Evolutionary conservation across 2,888 invertebrate genomes (phyloP), one percentile per base, ranked within the genome.

Genomic region (Marronus borbonicus): DNA sequence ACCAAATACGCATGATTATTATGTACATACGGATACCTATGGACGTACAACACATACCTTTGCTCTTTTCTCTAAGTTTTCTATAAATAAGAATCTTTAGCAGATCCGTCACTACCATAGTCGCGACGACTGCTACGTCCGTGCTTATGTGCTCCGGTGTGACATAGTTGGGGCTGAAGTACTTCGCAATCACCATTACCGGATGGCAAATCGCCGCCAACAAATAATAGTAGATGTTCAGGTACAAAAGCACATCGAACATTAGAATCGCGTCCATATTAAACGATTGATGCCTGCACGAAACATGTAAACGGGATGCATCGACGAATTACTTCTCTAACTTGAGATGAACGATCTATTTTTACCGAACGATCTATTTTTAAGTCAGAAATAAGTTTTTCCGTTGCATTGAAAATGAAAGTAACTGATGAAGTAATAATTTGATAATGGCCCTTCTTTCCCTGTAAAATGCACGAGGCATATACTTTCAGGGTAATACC

Each of bases 211-310:
- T 80, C 4, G 80, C 83, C 60, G 82, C 81, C 62, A 84, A 69
- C 44, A 83, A 82, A 78, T 82, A 84, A 77, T 84, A 84, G 77
- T 81, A 84, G 14, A 81, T 76, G 66, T 84, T 84, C 49, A 84
- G 77, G 69, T 84, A 84, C 82, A 84, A 83, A 65, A 84, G 77
- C 55, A 84, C 82, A 75, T 84, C 83, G 65, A 84, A 84, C 76
- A 83, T 81, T 77, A 84, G 77, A 64, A 83, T 75, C 17, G 82
- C 83, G 76, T 84, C 83, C 83, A 84, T 84, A 58, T 68, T 68
- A 31, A 62, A 2, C n/a, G 20, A 55, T 55, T 4, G 5, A 36
- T 36, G 31, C 31, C 5, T 36, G 31, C 44, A 44, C 44, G 8
- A 44, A 58, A 58, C 55, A 58, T 58, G 20, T 20, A 58, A 58